Evolutionary conservation across 2,888 invertebrate species (phyloP).

Genomic region (Disparrhopalites patrizii): DNA sequence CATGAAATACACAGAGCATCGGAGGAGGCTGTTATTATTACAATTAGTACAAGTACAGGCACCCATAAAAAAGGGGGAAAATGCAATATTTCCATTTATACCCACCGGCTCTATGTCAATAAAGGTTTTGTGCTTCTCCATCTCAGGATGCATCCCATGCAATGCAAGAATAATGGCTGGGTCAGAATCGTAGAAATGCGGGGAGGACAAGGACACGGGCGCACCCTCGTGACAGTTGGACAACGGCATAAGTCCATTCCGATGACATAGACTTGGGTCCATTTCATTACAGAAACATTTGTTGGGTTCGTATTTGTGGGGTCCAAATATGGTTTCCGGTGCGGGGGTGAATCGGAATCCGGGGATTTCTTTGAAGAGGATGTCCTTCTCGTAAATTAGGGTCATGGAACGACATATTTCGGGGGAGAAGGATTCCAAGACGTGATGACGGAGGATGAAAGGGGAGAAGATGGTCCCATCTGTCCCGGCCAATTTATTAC

Average conservation of each 20-base stretch:
- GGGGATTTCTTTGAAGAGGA: constrained; percentile 64
- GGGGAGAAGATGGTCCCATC: constrained; percentile 86
- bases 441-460: constrained; percentile 62
- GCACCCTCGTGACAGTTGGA: constrained; percentile 31
- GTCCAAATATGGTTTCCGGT: constrained; percentile 61
- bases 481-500: constrained; percentile 26
- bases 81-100: too few species aligned
- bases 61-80: too few species aligned
- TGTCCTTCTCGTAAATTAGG: constrained; percentile 60
- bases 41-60: too few species aligned
- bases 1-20: too few species aligned
- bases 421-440: constrained; percentile 56
- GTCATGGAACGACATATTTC: constrained; percentile 55
- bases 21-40: too few species aligned
- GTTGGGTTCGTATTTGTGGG: constrained; percentile 57
- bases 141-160: constrained; percentile 25
- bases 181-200: constrained; percentile 33
- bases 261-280: constrained; percentile 53
- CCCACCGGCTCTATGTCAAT: constrained; percentile 34
- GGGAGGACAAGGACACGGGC: constrained; percentile 23
- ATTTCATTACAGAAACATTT: constrained; percentile 58
- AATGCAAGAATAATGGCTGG: constrained; percentile 12
- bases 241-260: constrained; percentile 26
- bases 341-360: constrained; percentile 65
- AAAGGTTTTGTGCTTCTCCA: constrained; percentile 30